Evolutionary conservation across 1,140 invertebrate species (phyloP).

Genomic region (Pseudomyrmex gracilis): DNA sequence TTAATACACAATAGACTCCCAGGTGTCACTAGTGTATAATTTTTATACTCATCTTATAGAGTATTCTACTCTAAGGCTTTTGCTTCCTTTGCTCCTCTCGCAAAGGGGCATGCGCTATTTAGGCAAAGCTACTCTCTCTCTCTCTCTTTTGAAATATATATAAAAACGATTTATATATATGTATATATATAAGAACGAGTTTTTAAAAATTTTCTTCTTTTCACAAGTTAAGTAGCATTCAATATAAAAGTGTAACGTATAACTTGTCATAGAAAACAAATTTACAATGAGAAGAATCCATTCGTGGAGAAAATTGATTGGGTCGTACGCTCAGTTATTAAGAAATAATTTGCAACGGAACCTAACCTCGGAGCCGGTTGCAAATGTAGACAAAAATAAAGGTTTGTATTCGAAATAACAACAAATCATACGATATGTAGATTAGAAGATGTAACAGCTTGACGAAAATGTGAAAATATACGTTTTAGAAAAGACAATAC

Average conservation of each 20-base stretch:
- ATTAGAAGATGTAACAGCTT: slow-evolving; percentile 4
- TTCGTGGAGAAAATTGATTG: slow-evolving; percentile 51
- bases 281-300: slow-evolving; percentile 44
- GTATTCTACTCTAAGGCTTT: too few relatives aligned
- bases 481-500: slow-evolving; percentile 80
- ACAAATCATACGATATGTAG: neutral
- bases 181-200: too few relatives aligned
- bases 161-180: too few relatives aligned
- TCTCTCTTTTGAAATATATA: too few relatives aligned
- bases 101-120: too few relatives aligned
- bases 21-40: too few relatives aligned
- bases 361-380: slow-evolving; percentile 62
- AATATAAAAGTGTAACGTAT: neutral
- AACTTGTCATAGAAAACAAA: neutral
- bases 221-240: neutral
- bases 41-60: too few relatives aligned
- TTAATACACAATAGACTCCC: too few relatives aligned
- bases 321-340: slow-evolving; percentile 2
- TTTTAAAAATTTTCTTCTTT: too few relatives aligned
- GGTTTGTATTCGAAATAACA: slow-evolving; percentile 59
- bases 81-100: too few relatives aligned
- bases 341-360: slow-evolving; percentile 16
- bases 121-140: too few relatives aligned
- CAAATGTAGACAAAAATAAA: slow-evolving; percentile 51
- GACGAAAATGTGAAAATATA: neutral